Evolutionary conservation across 2,797 vertebrate genomes (phyloP).

Genomic region (Alouatta caraya): DNA sequence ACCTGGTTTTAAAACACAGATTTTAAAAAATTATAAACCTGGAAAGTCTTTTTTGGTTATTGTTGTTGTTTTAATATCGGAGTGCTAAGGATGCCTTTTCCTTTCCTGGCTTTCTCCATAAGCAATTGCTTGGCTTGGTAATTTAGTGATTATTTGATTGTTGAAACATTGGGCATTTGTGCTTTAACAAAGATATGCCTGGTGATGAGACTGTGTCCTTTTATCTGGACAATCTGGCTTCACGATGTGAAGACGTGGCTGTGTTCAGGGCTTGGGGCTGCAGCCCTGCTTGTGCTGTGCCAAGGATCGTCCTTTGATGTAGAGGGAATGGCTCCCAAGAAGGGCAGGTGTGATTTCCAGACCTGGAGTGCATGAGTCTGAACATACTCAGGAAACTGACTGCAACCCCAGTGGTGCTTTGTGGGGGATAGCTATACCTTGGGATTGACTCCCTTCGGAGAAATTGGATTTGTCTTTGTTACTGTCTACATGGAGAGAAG

Average conservation of each 20-base stretch:
- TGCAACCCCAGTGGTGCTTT: no score
- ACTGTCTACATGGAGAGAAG: background rate
- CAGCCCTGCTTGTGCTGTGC: background rate
- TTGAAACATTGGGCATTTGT: background rate
- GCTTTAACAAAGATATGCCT: background rate
- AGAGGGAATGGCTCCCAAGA: background rate
- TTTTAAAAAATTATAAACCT: constrained; percentile 69
- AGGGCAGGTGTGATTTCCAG: background rate
- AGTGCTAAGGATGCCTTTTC: constrained; percentile 28
- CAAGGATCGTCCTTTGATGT: background rate
- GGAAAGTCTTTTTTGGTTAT: constrained; percentile 26
- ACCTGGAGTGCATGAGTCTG: background rate
- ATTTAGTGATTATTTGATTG: background rate
- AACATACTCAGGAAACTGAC: background rate
- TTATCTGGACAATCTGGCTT: background rate
- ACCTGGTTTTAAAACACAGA: constrained; percentile 70
- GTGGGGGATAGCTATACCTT: background rate
- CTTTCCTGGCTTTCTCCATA: constrained; percentile 35
- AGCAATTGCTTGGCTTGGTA: background rate
- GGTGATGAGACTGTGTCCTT: background rate
- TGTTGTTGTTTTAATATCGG: constrained; percentile 53
- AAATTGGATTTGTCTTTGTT: background rate
- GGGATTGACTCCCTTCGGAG: background rate
- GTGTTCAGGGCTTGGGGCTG: background rate
- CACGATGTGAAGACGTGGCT: background rate